These are phyloP conservation scores for Epicauta chinensis DNA, from an alignment of 1,140 invertebrate genomes.

Conservation along the genomic window DNA sequence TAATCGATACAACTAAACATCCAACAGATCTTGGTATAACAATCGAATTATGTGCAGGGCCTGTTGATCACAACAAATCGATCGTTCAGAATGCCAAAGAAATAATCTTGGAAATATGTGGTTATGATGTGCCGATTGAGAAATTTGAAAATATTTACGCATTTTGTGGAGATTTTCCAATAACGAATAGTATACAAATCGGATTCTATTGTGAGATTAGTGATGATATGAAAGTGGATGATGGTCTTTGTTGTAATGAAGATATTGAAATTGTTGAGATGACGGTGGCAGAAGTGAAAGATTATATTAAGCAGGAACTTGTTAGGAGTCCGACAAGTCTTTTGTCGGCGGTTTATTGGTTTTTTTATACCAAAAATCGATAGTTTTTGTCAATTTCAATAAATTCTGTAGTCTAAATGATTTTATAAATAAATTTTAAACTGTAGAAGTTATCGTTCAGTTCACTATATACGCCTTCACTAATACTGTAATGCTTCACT, in stretches of 20 bases:
- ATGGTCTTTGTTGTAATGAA: conserved; percentile 77
- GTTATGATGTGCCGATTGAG: conserved; percentile 74
- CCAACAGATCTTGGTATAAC: conserved; percentile 71
- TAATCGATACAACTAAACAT: conserved; percentile 66
- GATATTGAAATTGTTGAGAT: conserved; percentile 93
- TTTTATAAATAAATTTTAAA: too few species aligned
- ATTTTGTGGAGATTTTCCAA: conserved; percentile 59
- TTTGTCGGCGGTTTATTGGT: conserved; percentile 81
- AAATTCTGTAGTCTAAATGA: too few species aligned
- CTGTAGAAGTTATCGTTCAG: too few species aligned
- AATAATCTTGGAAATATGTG: conserved; percentile 91
- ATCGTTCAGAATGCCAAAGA: conserved; percentile 76
- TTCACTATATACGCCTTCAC: too few species aligned
- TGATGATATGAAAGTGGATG: conserved; percentile 74
- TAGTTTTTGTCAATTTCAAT: neutral
- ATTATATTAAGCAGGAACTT: conserved; percentile 60
- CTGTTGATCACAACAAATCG: conserved; percentile 80
- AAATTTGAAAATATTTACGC: conserved; percentile 59
- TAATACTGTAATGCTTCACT: too few species aligned
- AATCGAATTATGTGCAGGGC: conserved; percentile 90
- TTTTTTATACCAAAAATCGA: conserved; percentile 58
- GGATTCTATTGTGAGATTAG: conserved; percentile 90
- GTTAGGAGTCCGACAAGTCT: conserved; percentile 69
- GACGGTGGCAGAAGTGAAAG: conserved; percentile 61
- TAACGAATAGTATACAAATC: conserved; percentile 67